Conservation (phyloP, 2,888 invertebrate genomes). For the Monochamus alternatus region DNA sequence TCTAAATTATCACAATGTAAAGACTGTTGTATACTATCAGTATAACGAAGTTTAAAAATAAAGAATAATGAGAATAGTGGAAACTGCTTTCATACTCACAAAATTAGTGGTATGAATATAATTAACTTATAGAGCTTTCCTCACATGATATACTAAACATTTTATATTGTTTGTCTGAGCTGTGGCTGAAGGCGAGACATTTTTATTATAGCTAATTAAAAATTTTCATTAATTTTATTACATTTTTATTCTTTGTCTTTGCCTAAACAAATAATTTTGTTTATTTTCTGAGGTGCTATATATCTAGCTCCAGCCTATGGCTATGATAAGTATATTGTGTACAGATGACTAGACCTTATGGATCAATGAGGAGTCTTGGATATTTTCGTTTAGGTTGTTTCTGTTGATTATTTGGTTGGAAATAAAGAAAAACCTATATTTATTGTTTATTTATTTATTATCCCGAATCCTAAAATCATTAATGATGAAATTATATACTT, state of each 20-base stretch:
- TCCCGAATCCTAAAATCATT: neutral
- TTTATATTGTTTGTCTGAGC: constrained; percentile 47
- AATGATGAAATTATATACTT: too few relatives aligned
- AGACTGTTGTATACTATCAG: constrained; percentile 64
- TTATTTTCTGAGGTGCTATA: constrained; percentile 52
- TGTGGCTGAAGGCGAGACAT: constrained; percentile 33
- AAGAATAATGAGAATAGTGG: constrained; percentile 43
- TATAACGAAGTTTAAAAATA: constrained; percentile 56
- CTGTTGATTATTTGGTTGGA: constrained; percentile 60
- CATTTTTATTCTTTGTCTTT: constrained; percentile 32
- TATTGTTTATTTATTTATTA: constrained; percentile 27
- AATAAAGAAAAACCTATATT: constrained; percentile 53
- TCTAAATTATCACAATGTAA: constrained; percentile 63
- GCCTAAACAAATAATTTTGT: constrained; percentile 25
- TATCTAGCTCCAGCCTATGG: constrained; percentile 47
- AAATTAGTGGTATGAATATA: constrained; percentile 51
- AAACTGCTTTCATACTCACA: constrained; percentile 63
- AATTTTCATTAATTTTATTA: constrained; percentile 18
- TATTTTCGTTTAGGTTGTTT: constrained; percentile 56
- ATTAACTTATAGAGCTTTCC: constrained; percentile 60
- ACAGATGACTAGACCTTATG: constrained; percentile 52
- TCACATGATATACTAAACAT: constrained; percentile 59
- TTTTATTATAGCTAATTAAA: constrained; percentile 30
- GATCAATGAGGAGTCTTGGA: constrained; percentile 52
- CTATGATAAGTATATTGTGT: constrained; percentile 46